Evolutionary conservation across 2,888 invertebrate species (phyloP).

Genomic region (Drosophila barbarae): DNA sequence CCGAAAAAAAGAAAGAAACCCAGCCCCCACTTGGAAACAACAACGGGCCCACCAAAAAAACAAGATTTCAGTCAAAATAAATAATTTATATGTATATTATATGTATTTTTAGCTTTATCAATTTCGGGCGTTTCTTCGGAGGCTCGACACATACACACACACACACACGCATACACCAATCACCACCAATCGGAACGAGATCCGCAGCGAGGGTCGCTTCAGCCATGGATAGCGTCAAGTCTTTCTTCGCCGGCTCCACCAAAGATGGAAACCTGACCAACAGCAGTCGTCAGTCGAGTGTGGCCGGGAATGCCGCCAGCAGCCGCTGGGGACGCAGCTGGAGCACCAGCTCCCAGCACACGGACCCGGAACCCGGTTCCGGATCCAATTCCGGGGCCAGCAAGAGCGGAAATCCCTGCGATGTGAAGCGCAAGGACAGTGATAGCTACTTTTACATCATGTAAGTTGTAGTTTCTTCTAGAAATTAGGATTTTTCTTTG

Average conservation of each 20-base stretch:
- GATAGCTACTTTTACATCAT: slow-evolving; percentile 79
- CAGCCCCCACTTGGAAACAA: slow-evolving; percentile 46
- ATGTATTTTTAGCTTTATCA: slow-evolving; percentile 66
- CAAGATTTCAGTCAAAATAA: slow-evolving; percentile 30
- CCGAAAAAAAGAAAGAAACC: slow-evolving; percentile 39
- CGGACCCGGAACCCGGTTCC: slow-evolving; percentile 52
- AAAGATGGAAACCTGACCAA: slow-evolving; percentile 63
- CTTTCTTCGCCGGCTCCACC: slow-evolving; percentile 69
- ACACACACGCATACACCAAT: background rate
- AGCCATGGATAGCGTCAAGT: slow-evolving; percentile 73
- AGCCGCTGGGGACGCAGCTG: slow-evolving; percentile 58
- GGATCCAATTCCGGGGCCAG: slow-evolving; percentile 47
- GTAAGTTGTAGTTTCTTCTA: slow-evolving; percentile 64
- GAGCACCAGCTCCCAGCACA: slow-evolving; percentile 50
- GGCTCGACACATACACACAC: slow-evolving; percentile 52
- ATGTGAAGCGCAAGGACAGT: slow-evolving; percentile 74
- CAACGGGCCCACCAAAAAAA: slow-evolving; percentile 40
- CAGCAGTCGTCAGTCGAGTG: slow-evolving; percentile 60
- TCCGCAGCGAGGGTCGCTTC: slow-evolving; percentile 34
- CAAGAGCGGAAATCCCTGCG: slow-evolving; percentile 55
- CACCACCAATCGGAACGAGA: slow-evolving; percentile 17
- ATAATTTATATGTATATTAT: slow-evolving; percentile 30
- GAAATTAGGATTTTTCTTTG: background rate
- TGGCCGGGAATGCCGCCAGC: slow-evolving; percentile 29
- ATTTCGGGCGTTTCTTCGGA: slow-evolving; percentile 52